Conservation (phyloP, 2,888 invertebrate species). For the Hirtodrosophila confusa region DNA sequence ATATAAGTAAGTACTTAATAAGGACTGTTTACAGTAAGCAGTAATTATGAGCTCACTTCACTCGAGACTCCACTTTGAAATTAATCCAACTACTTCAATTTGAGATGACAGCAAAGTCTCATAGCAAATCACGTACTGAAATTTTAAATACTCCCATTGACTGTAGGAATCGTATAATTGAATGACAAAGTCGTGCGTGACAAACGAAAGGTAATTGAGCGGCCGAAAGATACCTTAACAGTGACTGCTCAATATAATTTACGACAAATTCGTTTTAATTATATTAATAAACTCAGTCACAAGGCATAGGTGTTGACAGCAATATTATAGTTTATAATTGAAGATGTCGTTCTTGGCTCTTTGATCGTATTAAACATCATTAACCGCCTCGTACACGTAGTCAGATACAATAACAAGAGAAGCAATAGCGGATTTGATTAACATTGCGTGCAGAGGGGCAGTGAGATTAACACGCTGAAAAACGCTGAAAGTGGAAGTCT, state of each 20-base stretch:
- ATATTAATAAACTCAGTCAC: conserved; percentile 60
- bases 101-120: conserved; percentile 4
- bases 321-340: conserved; percentile 41
- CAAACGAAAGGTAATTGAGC: conserved; percentile 34
- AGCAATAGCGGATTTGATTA: no score
- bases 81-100: conserved; percentile 21
- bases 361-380: conserved; percentile 6
- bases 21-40: no score
- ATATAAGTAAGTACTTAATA: no score
- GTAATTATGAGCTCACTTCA: no score
- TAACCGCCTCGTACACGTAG: conserved; percentile 29
- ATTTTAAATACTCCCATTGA: conserved; percentile 31
- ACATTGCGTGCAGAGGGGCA: no score
- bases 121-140: conserved; percentile 53
- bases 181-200: conserved; percentile 59
- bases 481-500: conserved; percentile 24
- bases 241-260: conserved; percentile 44
- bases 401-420: conserved; percentile 27
- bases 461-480: no score
- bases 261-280: conserved; percentile 70
- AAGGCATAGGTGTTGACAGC: conserved; percentile 50
- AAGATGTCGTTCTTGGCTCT: not conserved
- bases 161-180: conserved; percentile 53
- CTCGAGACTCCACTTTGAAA: not conserved
- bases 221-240: conserved; percentile 15